Base-by-base conservation (phyloP, 1,140 invertebrate species). In the Oedothorax gibbosus region DNA sequence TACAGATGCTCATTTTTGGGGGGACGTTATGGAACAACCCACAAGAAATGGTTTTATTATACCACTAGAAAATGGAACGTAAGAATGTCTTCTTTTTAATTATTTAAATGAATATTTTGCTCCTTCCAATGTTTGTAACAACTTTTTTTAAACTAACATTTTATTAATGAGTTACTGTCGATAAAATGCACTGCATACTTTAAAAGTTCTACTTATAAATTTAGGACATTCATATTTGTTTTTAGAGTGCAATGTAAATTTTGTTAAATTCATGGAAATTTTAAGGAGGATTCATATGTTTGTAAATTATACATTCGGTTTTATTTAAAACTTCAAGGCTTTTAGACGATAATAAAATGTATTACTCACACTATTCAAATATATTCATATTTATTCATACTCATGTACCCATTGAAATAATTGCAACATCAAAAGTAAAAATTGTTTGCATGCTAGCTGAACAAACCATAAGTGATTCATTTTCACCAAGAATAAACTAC, bases 1-100 rank as follows among this genome's bases (percentile, higher is more conserved):
- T 89, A 50, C 91, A 96, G 96, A 95, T 84, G 96, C 96, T 7
- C 97, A 94, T 89, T 96, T 96, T 91, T 97, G 96, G 90, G 95
- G 94, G 78, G 95, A 95, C 64, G 94, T 76, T 10, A 91, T 90
- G 5, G 62, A 57, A 10, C 50, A 72, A 1, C 88, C 88, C 6
- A 76, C 21, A 68, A 62, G 54, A 76, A 86, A 88, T 64, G 96
- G 95, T 15, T 92, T 93, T 87, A 92, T 94, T 72, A 90, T 97
- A 78, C 92, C 94, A 10, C 95, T 97, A 89, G 96, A 97, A 89
- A 93, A 93, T 77, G 90, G 91, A 86, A 93, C 92, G 94, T 94
- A 90, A 92, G 89, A 35, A 35, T 89, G 15, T 20, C 14, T 51
- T 53, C 53, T 51, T 53, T 53, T 49, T 7, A 66, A n/a, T 66